Evolutionary conservation across 2,888 invertebrate genomes (phyloP).

Genomic region (Sphaerophoria taeniata): DNA sequence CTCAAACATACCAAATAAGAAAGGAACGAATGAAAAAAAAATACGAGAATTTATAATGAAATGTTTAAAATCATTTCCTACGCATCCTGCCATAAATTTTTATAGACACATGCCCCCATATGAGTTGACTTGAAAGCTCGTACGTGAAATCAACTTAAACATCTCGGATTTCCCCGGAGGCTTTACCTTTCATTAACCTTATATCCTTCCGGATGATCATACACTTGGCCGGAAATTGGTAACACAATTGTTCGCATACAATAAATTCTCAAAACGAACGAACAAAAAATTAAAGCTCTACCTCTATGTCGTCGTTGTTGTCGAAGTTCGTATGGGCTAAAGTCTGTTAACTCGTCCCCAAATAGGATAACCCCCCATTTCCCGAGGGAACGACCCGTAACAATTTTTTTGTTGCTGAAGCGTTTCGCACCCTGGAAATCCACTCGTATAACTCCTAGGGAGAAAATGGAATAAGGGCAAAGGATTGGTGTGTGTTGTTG

Average conservation of each 20-base stretch:
- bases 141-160: constrained; percentile 52
- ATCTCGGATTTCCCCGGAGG: constrained; percentile 54
- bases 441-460: constrained; percentile 16
- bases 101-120: neutral
- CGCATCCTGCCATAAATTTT: constrained; percentile 45
- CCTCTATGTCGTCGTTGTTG: constrained; percentile 31
- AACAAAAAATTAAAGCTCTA: constrained; percentile 48
- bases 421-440: constrained; percentile 4
- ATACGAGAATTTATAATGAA: constrained; percentile 48
- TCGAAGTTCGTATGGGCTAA: neutral
- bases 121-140: neutral
- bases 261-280: constrained; percentile 55
- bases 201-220: constrained; percentile 71
- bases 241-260: constrained; percentile 73
- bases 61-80: constrained; percentile 62
- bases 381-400: constrained; percentile 69
- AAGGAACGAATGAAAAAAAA: constrained; percentile 31
- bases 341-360: constrained; percentile 37
- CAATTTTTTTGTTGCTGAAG: constrained; percentile 53
- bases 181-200: constrained; percentile 71
- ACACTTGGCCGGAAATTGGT: constrained; percentile 68
- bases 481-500: constrained; percentile 35
- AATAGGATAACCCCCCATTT: constrained; percentile 52
- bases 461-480: constrained; percentile 37
- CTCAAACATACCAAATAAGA: neutral